These are phyloP conservation scores for Elachura formosa DNA, from an alignment of 2,113 vertebrate genomes.

Conservation along the genomic window DNA sequence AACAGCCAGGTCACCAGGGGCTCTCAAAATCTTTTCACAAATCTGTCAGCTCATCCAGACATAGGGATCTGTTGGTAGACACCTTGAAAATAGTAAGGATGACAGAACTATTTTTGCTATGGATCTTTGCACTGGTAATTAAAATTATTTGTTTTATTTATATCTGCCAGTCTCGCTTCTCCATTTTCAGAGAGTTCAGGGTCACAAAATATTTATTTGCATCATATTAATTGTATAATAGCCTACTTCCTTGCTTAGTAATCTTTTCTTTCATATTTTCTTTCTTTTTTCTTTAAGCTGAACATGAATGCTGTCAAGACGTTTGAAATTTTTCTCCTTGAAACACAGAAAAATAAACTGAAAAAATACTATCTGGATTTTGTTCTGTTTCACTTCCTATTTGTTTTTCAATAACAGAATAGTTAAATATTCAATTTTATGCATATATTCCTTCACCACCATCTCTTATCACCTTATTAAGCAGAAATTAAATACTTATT, in stretches of 20 bases:
- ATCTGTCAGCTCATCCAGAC: background rate
- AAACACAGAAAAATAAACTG: background rate
- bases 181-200: background rate
- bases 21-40: background rate
- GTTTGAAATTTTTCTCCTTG: background rate
- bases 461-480: background rate
- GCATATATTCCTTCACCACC: background rate
- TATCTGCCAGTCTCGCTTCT: background rate
- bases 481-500: constrained; percentile 16
- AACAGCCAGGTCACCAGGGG: background rate
- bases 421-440: background rate
- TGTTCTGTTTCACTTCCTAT: background rate
- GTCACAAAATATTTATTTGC: background rate
- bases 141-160: background rate
- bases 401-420: background rate
- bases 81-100: background rate
- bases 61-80: background rate
- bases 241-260: background rate
- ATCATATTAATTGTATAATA: background rate
- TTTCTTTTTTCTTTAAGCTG: background rate
- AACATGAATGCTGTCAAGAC: background rate
- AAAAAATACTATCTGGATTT: background rate
- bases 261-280: background rate
- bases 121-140: background rate
- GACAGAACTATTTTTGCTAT: background rate